Conservation (phyloP, 1,140 invertebrate genomes). For the Metopolophium dirhodum region DNA sequence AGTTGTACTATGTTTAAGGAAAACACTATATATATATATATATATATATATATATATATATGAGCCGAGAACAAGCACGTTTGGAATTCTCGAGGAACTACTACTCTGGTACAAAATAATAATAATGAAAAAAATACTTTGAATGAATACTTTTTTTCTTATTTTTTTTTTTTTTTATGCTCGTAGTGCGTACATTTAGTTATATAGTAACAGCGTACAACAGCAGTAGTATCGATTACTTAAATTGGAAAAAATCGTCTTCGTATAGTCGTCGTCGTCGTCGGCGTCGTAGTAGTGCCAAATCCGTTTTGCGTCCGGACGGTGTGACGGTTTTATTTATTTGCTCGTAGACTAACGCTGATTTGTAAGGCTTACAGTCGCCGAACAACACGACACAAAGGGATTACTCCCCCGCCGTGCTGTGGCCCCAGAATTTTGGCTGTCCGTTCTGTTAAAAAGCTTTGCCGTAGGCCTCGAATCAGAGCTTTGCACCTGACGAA, state of each 20-base stretch:
- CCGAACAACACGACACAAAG: constrained; percentile 34
- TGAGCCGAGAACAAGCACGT: not conserved
- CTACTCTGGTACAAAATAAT: not conserved
- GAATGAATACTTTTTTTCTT: not conserved
- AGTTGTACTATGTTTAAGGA: not conserved
- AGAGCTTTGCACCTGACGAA: constrained; percentile 35
- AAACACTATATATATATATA: not conserved
- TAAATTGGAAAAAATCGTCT: constrained; percentile 54
- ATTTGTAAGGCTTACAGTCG: constrained; percentile 52
- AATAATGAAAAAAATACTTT: not conserved
- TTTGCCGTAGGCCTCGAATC: not conserved
- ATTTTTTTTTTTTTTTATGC: not conserved
- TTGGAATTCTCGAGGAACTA: not conserved
- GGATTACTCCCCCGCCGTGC: constrained; percentile 5
- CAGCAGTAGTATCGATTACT: constrained; percentile 37
- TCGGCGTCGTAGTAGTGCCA: constrained; percentile 1
- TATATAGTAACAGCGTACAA: not conserved
- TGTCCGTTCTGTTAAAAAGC: constrained; percentile 54
- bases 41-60: not conserved
- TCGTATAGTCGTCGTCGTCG: not conserved
- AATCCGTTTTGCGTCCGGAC: constrained; percentile 51
- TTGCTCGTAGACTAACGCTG: constrained; percentile 52
- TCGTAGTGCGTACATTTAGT: not conserved
- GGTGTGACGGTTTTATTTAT: constrained; percentile 53
- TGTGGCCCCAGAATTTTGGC: not conserved